Percentiles rank a stretch among this genome's conserved stretches.
Evolutionary conservation across 2,888 invertebrate genomes (phyloP).

Genomic region (Epinotia ramella): DNA sequence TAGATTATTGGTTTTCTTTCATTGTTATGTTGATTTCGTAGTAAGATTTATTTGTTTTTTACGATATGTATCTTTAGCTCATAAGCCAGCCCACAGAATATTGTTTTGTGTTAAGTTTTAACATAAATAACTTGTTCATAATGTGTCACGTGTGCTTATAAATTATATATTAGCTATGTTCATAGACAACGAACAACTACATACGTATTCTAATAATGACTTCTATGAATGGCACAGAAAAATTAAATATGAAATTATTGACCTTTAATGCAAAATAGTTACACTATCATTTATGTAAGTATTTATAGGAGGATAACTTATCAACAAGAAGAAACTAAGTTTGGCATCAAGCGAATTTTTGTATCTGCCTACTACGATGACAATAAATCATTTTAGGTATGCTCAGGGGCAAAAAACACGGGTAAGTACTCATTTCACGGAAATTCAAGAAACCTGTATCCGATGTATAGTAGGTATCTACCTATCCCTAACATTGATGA

Average conservation of each 20-base stretch:
- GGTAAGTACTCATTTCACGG: too few species aligned
- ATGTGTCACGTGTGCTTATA: slow-evolving; percentile 18
- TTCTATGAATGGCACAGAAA: not conserved
- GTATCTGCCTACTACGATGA: too few species aligned
- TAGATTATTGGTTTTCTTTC: slow-evolving; percentile 75
- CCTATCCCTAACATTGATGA: too few species aligned
- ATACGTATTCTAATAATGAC: not conserved
- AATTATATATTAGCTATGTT: not conserved
- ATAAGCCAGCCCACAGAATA: slow-evolving; percentile 24
- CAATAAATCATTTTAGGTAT: too few species aligned
- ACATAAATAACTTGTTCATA: slow-evolving; percentile 37
- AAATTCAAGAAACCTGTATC: too few species aligned
- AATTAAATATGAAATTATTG: not conserved
- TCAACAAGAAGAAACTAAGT: too few species aligned
- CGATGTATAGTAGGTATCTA: too few species aligned
- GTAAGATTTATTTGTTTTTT: slow-evolving; percentile 64
- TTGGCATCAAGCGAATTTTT: too few species aligned
- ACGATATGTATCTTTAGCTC: slow-evolving; percentile 51
- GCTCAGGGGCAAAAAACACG: too few species aligned
- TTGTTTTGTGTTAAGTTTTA: slow-evolving; percentile 26
- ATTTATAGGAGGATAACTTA: too few species aligned
- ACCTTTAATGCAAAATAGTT: not conserved
- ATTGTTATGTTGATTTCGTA: slow-evolving; percentile 74
- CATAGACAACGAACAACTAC: not conserved
- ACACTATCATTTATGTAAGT: too few species aligned